These are phyloP conservation scores for Varecia variegata DNA, from an alignment of 2,797 vertebrate species.

Conservation along the genomic window DNA sequence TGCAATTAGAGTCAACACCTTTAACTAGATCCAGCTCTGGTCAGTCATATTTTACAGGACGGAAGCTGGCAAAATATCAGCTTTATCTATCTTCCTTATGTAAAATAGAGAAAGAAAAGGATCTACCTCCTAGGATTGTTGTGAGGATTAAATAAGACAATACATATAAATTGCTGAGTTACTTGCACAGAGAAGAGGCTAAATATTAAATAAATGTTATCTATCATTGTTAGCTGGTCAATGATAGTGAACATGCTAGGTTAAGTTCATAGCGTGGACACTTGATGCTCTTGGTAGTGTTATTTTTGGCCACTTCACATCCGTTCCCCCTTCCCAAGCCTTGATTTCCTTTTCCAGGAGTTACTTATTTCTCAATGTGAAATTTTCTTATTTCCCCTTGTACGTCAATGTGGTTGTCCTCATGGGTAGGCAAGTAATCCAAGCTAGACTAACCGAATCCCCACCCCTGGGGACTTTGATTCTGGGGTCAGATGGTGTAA, in stretches of 20 bases:
- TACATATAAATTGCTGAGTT: not conserved
- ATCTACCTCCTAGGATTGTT: not conserved
- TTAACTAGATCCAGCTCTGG: not conserved
- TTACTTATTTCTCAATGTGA: not conserved
- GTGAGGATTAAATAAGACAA: not conserved
- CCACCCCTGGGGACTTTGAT: not conserved
- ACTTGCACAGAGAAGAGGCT: not conserved
- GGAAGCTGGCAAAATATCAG: not conserved
- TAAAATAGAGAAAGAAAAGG: not conserved
- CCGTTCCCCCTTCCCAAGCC: not conserved
- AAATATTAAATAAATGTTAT: not conserved
- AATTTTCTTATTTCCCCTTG: not conserved
- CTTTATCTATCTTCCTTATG: not conserved
- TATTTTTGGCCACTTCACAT: not conserved
- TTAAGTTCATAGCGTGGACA: not conserved
- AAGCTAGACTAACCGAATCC: not conserved
- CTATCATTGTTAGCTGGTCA: not conserved
- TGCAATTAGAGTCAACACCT: not conserved
- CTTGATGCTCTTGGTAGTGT: not conserved
- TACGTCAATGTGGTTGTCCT: not conserved
- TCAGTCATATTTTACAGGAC: not conserved
- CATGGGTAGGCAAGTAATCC: not conserved
- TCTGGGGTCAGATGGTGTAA: not conserved
- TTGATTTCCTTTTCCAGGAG: not conserved
- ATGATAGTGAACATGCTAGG: not conserved